A percentile compares a stretch with the other conserved stretches of the same genome.
phyloP scores from a whole-genome alignment of 2,113 vertebrate genomes.

The Macrotis lagotis region DNA sequence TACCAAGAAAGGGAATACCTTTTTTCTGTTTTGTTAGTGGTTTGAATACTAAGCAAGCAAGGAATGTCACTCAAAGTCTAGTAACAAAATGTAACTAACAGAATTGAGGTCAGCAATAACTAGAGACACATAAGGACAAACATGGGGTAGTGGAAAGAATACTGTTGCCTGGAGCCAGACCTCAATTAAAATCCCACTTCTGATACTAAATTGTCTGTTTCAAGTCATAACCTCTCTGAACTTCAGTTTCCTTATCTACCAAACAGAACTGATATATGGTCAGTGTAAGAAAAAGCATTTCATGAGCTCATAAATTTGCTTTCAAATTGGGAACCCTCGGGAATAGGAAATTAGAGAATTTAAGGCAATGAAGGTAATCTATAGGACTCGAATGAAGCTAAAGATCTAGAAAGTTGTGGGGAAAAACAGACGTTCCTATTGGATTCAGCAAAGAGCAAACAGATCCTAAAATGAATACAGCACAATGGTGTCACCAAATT shows the following conservation, averaged over 20 bases:
- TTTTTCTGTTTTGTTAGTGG: background rate
- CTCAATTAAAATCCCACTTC: background rate
- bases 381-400: background rate
- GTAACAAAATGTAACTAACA: background rate
- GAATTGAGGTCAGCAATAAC: background rate
- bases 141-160: background rate
- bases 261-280: background rate
- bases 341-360: background rate
- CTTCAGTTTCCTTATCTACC: background rate
- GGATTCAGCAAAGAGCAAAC: background rate
- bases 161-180: background rate
- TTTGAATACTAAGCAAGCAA: background rate
- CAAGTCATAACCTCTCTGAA: background rate
- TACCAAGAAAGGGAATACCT: background rate
- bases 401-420: background rate
- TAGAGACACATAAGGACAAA: background rate
- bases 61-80: background rate
- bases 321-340: background rate
- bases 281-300: background rate
- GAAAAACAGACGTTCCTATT: background rate
- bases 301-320: background rate
- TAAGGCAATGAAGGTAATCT: background rate
- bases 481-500: background rate
- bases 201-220: background rate
- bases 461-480: background rate